Base-by-base conservation (phyloP, 35 echinoderm and acorn worm genomes). In the Holothuria glaberrima region DNA sequence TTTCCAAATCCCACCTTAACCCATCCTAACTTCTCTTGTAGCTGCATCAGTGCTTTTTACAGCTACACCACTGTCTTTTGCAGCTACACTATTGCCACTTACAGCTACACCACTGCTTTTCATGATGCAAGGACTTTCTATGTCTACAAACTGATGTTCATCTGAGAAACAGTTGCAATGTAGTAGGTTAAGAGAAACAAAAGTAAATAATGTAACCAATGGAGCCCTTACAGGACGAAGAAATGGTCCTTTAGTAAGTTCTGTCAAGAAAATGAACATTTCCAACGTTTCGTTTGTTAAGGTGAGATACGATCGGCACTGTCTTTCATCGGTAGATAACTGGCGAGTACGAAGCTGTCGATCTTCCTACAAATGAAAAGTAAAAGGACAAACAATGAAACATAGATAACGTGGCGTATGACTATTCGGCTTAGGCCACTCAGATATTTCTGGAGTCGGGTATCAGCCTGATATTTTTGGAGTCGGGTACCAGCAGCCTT, bases 181-280 rank as follows among this genome's bases (percentile, higher is more conserved):
- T n/a, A n/a, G n/a, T n/a, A n/a, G 44, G 44, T 54, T 54, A 46
- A 46, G 50, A 17, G 50, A 41, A 41, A 54, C 13, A 54, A 54
- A 54, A 5, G 16, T 54, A 54, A 54, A 12, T 54, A 54, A 54
- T 44, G 9, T 24, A 79, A 25, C 6, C 35, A 46, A 24, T 28
- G 27, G 18, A 75, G 31, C 89, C n/a, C 96, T 98, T 86, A 98
- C 96, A 3, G 96, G 96, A 88, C 96, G 88, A 22, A 98, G 85
- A 88, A 98, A 98, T 82, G 96, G 96, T 70, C 72, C 63, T 67
- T 94, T 94, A 61, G 89, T 93, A 22, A 79, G 87, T 67, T 91
- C 65, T 26, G 96, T 94, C 48, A 98, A 93, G 83, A 95, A 98
- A 73, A 94, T 94, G 61, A 98, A 98, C 96, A 98, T 98, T 24